phyloP scores from a whole-genome alignment of 2,797 vertebrate genomes.

The Dromococcyx pavoninus region DNA sequence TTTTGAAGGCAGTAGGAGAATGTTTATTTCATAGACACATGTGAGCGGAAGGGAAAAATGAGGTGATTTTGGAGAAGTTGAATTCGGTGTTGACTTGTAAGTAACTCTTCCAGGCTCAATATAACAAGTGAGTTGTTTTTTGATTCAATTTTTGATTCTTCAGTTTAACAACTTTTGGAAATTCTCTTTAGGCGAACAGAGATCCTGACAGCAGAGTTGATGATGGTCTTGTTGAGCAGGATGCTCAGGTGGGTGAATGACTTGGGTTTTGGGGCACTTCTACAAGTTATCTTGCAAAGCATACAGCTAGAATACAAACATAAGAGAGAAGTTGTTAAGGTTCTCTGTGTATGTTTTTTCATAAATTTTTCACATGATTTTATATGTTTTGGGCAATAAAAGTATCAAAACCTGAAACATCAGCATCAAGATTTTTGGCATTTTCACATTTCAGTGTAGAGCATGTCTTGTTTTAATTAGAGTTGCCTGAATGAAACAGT shows the following conservation, averaged over 20 bases:
- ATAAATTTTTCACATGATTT: background rate
- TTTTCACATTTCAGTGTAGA: rapidly evolving
- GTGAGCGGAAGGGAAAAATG: background rate
- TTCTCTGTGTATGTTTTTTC: background rate
- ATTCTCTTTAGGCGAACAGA: constrained; percentile 78
- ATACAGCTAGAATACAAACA: background rate
- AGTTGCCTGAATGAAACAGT: background rate
- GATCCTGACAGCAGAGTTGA: constrained; percentile 78
- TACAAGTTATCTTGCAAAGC: background rate
- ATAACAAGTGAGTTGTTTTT: background rate
- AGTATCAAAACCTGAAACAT: background rate
- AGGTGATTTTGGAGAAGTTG: background rate
- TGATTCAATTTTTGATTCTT: background rate
- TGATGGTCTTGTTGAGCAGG: constrained; percentile 83
- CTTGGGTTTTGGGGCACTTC: background rate
- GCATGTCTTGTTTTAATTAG: background rate
- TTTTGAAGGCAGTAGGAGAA: background rate
- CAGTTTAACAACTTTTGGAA: background rate
- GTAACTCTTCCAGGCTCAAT: background rate
- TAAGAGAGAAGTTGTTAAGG: background rate
- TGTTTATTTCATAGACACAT: rapidly evolving
- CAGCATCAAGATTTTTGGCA: background rate
- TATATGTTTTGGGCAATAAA: background rate
- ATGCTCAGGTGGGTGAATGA: constrained; percentile 86
- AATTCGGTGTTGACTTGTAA: background rate